Base-by-base conservation (phyloP, 1,140 invertebrate species). In the Trachymyrmex septentrionalis region DNA sequence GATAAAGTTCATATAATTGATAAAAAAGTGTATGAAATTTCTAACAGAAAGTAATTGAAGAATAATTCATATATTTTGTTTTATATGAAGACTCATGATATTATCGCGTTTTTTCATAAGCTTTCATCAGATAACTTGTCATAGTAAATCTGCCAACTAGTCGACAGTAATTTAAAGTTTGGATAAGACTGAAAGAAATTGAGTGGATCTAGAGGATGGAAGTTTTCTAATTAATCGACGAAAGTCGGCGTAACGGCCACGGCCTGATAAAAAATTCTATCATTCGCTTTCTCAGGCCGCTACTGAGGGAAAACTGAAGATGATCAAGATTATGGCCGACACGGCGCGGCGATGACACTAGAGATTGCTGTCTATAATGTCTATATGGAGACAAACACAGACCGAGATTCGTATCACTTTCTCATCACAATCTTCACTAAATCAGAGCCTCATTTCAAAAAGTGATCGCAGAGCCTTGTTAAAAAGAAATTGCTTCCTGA, bases 401-500 rank as follows among this genome's bases (percentile, higher is more conserved):
- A n/a, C 59, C 27, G 66, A 77, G 50, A 24, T 16, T 38, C 27
- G 34, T 44, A 44, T 44, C 38, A 61, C 63, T 69, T 30, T 9
- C 50, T 84, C 75, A 69, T 50, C 27, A 50, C 78, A 69, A 50
- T 81, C 64, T 53, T 57, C 71, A 6, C 48, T 89, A 91, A 92
- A 91, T 91, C 88, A 85, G 82, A 27, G 24, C 27, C 21, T 19
- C 24, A 44, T 24, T 86, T 82, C 67, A 59, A 86, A 87, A 85
- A 86, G 86, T 81, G 89, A 90, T 92, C 84, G 77, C 30, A 82
- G 48, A 59, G 71, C 73, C 86, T 92, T 88, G 88, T 92, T 92
- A 92, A 91, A 92, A 88, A 86, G 89, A 87, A 92, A 92, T 92
- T 92, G 91, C 85, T 81, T 55, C 77, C 72, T 91, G 88, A 92